A percentile compares a stretch with the other conserved stretches of the same genome.
Conservation (phyloP, 1,140 invertebrate species). For the Drosophila pachea region DNA sequence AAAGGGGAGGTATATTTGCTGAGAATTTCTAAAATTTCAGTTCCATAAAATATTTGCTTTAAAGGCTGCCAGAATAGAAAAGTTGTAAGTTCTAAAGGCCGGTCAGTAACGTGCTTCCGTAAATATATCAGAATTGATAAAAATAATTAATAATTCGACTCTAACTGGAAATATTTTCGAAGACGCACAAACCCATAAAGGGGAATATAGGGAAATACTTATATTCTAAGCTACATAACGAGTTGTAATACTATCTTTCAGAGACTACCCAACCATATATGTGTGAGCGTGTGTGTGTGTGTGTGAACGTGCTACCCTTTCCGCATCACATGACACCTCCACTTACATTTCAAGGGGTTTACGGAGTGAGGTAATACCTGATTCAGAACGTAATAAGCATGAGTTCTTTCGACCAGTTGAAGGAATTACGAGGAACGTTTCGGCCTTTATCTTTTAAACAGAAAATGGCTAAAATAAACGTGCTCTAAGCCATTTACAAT, state of each 20-base stretch:
- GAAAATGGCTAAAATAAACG: slow-evolving; percentile 19
- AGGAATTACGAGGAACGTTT: slow-evolving; percentile 8
- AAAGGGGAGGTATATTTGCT: not conserved
- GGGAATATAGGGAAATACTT: no score
- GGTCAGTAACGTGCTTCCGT: slow-evolving; percentile 6
- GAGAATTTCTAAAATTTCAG: not conserved
- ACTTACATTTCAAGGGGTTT: not conserved
- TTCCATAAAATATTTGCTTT: not conserved
- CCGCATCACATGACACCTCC: no score
- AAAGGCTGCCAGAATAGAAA: slow-evolving; percentile 5
- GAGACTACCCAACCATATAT: no score
- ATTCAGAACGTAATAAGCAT: not conserved
- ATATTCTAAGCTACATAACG: no score
- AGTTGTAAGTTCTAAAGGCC: slow-evolving; percentile 5
- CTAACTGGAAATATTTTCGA: no score
- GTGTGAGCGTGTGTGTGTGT: no score
- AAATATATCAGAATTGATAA: not conserved
- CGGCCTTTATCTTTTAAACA: slow-evolving; percentile 7
- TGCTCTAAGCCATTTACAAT: not conserved
- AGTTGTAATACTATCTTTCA: no score
- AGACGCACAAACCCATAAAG: no score
- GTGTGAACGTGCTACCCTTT: no score
- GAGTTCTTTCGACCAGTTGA: slow-evolving; percentile 13
- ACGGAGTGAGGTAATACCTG: slow-evolving; percentile 2
- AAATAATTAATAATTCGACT: not conserved